Evolutionary conservation across 2,888 invertebrate genomes (phyloP).

Genomic region (Trichacis sp.): DNA sequence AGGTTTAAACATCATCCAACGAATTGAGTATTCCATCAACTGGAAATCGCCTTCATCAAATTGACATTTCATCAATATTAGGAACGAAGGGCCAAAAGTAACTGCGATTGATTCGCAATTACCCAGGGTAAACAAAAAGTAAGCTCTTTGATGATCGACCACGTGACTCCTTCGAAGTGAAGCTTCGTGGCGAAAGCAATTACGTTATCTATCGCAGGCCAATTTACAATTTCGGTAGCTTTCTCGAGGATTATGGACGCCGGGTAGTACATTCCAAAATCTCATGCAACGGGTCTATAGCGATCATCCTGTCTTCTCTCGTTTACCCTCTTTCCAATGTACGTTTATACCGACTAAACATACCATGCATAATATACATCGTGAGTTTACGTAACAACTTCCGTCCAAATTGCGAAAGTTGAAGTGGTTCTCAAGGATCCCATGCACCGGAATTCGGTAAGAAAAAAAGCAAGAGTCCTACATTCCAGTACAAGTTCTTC

Average conservation of each 20-base stretch:
- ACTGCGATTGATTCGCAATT: not conserved
- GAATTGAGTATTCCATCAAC: not conserved
- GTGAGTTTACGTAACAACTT: slow-evolving; percentile 1
- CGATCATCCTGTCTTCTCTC: not conserved
- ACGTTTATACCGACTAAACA: slow-evolving; percentile 1
- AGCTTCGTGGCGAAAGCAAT: slow-evolving; percentile 19
- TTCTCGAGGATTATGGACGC: slow-evolving; percentile 22
- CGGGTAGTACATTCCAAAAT: slow-evolving; percentile 18
- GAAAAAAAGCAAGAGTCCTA: not conserved
- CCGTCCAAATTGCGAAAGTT: slow-evolving; percentile 9
- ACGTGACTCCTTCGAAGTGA: not conserved
- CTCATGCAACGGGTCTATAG: slow-evolving; percentile 7
- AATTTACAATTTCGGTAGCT: slow-evolving; percentile 33
- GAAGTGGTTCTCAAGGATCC: slow-evolving; percentile 2
- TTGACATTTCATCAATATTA: not conserved
- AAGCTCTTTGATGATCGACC: not conserved
- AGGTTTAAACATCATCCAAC: too few species aligned
- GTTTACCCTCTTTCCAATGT: slow-evolving; percentile 3
- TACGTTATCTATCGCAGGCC: slow-evolving; percentile 17
- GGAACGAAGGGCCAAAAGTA: not conserved
- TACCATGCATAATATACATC: slow-evolving; percentile 7
- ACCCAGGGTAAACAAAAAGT: slow-evolving; percentile 2
- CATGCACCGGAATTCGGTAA: not conserved
- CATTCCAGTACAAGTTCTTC: too few species aligned
- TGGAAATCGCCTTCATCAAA: not conserved